phyloP scores from a whole-genome alignment of 2,888 invertebrate genomes.

The Tortricodes alternella region DNA sequence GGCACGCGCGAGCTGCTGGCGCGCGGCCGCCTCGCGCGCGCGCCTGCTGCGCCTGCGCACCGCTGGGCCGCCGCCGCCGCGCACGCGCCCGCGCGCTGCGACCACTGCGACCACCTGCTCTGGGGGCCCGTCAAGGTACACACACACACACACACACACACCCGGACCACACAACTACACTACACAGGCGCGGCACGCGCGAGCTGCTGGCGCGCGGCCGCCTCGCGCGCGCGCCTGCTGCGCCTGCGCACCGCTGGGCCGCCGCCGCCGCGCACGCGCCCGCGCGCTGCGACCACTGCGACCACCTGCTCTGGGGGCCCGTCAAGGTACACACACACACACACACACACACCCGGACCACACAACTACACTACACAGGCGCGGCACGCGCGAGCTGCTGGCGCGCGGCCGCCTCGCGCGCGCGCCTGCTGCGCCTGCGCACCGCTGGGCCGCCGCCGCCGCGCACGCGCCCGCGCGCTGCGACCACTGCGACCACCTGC shows the following conservation, averaged over 20 bases:
- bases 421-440: conserved; percentile 78
- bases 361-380: conserved; percentile 86
- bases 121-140: conserved; percentile 95
- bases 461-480: conserved; percentile 92
- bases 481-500: conserved; percentile 93
- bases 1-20: conserved; percentile 87
- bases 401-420: conserved; percentile 91
- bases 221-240: conserved; percentile 84
- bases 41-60: conserved; percentile 87
- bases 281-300: conserved; percentile 95
- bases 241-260: conserved; percentile 56
- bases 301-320: conserved; percentile 94
- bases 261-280: conserved; percentile 84
- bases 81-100: conserved; percentile 95
- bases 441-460: conserved; percentile 39
- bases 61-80: conserved; percentile 87
- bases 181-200: conserved; percentile 90
- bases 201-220: conserved; percentile 95
- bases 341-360: too few species aligned
- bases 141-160: neutral
- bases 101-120: conserved; percentile 93
- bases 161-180: conserved; percentile 62
- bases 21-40: conserved; percentile 86
- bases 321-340: conserved; percentile 89
- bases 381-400: conserved; percentile 94